Conservation (phyloP, 2,888 invertebrate genomes). For the Phortica magna region DNA sequence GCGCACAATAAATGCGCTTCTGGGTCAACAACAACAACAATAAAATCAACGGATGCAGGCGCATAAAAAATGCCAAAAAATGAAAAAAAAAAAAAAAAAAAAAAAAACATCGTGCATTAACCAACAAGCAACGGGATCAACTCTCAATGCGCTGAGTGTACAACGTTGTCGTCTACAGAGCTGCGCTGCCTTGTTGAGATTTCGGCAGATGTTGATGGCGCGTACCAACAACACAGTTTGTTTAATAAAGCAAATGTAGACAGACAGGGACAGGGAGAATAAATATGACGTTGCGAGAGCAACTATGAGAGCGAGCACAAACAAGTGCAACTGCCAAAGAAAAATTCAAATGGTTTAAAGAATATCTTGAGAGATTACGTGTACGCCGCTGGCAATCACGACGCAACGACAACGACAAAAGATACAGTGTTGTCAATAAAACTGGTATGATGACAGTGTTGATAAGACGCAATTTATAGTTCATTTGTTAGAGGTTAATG, state of each 20-base stretch:
- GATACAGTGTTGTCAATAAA: neutral
- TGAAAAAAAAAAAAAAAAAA: no score
- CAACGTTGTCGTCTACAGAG: neutral
- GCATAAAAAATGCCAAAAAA: conserved; percentile 70
- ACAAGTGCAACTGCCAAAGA: conserved; percentile 53
- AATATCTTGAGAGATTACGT: no score
- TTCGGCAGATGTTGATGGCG: neutral
- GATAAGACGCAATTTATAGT: neutral
- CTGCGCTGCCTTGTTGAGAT: conserved; percentile 16
- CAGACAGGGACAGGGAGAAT: conserved; percentile 32
- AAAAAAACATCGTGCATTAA: neutral
- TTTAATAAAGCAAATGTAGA: neutral
- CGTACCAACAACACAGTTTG: neutral
- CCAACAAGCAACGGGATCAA: no score
- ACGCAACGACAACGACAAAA: neutral
- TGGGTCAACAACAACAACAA: conserved; percentile 56
- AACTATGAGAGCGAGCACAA: conserved; percentile 43
- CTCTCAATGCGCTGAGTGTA: no score
- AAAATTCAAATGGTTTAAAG: no score
- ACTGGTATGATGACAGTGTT: neutral
- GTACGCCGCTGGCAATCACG: neutral
- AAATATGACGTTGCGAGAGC: conserved; percentile 29
- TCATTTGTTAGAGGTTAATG: neutral
- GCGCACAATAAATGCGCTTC: conserved; percentile 63
- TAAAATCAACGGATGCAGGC: conserved; percentile 58